phyloP scores from a whole-genome alignment of 2,888 invertebrate genomes.

The Diplolepis rosae region DNA sequence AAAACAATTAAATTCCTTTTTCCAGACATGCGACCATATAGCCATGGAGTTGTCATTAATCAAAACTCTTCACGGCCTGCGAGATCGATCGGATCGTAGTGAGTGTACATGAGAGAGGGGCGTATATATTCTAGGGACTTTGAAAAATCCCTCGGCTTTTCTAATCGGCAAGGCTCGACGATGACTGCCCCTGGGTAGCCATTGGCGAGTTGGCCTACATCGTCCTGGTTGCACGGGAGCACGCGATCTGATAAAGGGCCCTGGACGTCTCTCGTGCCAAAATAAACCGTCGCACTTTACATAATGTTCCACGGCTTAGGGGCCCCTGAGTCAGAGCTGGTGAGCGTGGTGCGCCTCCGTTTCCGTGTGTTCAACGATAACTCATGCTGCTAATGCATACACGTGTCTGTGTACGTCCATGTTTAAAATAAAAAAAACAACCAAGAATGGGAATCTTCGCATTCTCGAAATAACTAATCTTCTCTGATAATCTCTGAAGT shows the following conservation, averaged over 20 bases:
- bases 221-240: conserved; percentile 63
- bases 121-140: conserved; percentile 48
- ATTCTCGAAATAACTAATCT: neutral
- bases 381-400: conserved; percentile 20
- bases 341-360: conserved; percentile 56
- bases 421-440: neutral
- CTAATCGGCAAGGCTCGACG: conserved; percentile 60
- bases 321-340: conserved; percentile 42
- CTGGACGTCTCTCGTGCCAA: conserved; percentile 67
- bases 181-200: conserved; percentile 51
- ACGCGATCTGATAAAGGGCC: conserved; percentile 69
- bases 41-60: conserved; percentile 41
- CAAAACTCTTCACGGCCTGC: conserved; percentile 42
- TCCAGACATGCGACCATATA: conserved; percentile 14
- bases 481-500: neutral
- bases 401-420: conserved; percentile 15
- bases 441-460: neutral
- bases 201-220: conserved; percentile 63
- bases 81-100: conserved; percentile 43
- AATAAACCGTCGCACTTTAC: conserved; percentile 72
- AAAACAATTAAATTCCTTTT: conserved; percentile 10
- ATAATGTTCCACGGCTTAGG: conserved; percentile 64
- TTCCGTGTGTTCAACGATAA: conserved; percentile 52
- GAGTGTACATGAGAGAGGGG: conserved; percentile 44
- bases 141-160: conserved; percentile 59